These are phyloP conservation scores for Drosophila borealis DNA, from an alignment of 2,888 invertebrate genomes.

Conservation along the genomic window DNA sequence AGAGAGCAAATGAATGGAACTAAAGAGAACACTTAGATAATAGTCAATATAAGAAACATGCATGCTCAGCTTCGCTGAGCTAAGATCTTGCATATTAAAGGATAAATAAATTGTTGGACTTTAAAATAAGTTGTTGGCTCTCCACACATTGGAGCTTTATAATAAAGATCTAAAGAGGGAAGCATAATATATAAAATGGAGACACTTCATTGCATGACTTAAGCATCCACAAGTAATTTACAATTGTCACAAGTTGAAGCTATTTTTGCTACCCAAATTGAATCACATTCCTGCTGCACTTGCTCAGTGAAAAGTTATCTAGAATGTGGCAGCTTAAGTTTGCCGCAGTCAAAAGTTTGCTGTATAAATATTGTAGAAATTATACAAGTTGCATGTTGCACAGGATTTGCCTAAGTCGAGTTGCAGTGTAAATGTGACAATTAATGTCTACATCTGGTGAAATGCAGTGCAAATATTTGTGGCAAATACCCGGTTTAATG, in stretches of 20 bases:
- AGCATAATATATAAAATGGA: neutral
- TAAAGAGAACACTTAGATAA: too few species aligned
- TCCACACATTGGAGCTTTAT: too few species aligned
- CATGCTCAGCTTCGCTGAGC: too few species aligned
- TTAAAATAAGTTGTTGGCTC: too few species aligned
- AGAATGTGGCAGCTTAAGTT: conserved; percentile 17
- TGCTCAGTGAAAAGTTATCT: conserved; percentile 1
- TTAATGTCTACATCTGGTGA: conserved; percentile 48
- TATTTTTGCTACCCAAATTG: conserved; percentile 13
- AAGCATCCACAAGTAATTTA: conserved; percentile 8
- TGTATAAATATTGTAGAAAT: conserved; percentile 20
- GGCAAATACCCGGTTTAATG: conserved; percentile 36
- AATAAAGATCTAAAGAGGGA: neutral
- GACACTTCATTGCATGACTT: neutral
- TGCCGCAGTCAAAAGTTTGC: conserved; percentile 9
- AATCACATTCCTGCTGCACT: conserved; percentile 1
- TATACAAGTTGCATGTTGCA: conserved; percentile 21
- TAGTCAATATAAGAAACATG: too few species aligned
- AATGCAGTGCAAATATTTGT: conserved; percentile 46
- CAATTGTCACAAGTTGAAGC: conserved; percentile 3
- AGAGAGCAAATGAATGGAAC: too few species aligned
- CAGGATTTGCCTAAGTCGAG: conserved; percentile 4
- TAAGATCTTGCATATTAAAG: too few species aligned
- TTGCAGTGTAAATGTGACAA: conserved; percentile 32
- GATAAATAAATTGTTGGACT: too few species aligned